Evolutionary conservation across 2,888 invertebrate species (phyloP), one percentile per base, ranked within the genome.

Genomic region (Omphaloscelis lunosa): DNA sequence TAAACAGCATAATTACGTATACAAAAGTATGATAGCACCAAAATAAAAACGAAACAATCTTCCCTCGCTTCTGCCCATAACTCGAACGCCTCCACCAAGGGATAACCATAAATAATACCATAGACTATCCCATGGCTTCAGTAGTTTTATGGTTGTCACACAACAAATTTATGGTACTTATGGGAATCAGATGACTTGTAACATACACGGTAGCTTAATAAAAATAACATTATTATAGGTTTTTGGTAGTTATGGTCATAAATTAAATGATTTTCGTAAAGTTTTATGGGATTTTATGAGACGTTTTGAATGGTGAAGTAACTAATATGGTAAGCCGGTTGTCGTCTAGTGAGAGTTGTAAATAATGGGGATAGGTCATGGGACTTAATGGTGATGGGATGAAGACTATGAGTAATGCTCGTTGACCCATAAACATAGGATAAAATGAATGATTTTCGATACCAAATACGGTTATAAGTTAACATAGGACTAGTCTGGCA

Each of bases 61-160:
- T 83, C 23, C 7, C 15, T 41, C 69, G 84, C 84, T 48, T 67
- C 39, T 23, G 61, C 53, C 27, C 58, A 79, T 77, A 45, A 80
- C 90, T 91, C 86, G 68, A 23, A 75, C 82, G 62, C 74, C 66
- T 68, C 58, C 23, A 63, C 73, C 75, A 83, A 86, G 89, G 91
- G 92, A 94, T 94, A 90, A 93, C 89, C 93, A 92, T 95, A 94
- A 94, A 94, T 95, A 92, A 94, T 88, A 84, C 84, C 87, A 88
- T 90, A 90, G 89, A 20, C 89, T 91, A 93, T 93, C 91, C 92
- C 88, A 84, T 83, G 88, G 86, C 82, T 81, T 84, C 89, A 89
- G 90, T 91, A 92, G 94, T 93, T 94, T 94, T 92, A 93, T 91
- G 92, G 90, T 89, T 93, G 94, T 93, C 95, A 86, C 77, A 86